Conservation (phyloP, 2,888 invertebrate species). For the Lasioglossum leucozonium region DNA sequence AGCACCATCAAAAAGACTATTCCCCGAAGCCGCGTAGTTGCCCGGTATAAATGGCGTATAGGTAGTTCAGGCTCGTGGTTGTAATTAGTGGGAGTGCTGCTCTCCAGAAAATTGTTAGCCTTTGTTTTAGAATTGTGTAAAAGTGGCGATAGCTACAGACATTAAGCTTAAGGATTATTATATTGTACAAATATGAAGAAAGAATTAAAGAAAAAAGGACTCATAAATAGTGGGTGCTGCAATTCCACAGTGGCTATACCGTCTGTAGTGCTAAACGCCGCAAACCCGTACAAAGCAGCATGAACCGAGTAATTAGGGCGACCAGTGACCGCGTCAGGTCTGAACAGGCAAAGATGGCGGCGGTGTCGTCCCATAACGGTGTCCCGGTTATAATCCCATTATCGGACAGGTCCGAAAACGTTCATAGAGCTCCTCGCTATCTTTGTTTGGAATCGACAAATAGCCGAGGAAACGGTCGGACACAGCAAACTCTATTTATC, state of each 20-base stretch:
- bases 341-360: neutral
- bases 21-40: neutral
- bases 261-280: neutral
- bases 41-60: neutral
- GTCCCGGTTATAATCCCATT: neutral
- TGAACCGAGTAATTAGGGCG: neutral
- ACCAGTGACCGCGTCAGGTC: neutral
- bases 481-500: slow-evolving; percentile 36
- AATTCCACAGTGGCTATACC: too few relatives aligned
- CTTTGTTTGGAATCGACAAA: neutral
- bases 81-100: too few relatives aligned
- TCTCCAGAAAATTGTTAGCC: too few relatives aligned
- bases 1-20: neutral
- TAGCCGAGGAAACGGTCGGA: slow-evolving; percentile 7
- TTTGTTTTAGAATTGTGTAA: too few relatives aligned
- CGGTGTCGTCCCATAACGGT: neutral
- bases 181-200: too few relatives aligned
- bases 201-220: too few relatives aligned
- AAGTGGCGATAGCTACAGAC: too few relatives aligned
- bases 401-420: neutral
- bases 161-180: too few relatives aligned
- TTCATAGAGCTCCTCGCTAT: neutral
- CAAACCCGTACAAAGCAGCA: neutral
- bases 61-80: too few relatives aligned
- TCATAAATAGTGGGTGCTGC: too few relatives aligned